These are phyloP conservation scores for Drosophila mayaguana DNA, from an alignment of 2,888 invertebrate genomes.

Conservation along the genomic window DNA sequence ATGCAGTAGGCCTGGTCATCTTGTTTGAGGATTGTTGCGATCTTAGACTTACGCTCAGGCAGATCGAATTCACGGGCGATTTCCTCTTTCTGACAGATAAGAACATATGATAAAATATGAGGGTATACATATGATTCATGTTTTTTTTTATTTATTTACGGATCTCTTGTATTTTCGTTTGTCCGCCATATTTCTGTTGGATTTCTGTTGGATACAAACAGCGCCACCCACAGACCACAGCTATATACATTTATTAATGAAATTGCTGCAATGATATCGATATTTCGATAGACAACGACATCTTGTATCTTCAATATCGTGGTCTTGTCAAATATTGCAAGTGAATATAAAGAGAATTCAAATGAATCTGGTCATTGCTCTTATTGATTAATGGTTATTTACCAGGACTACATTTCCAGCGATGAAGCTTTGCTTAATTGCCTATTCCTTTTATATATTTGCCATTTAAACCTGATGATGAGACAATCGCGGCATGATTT, in stretches of 20 bases:
- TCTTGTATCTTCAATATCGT: constrained; percentile 3
- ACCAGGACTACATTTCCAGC: not conserved
- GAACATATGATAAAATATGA: not conserved
- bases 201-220: constrained; percentile 30
- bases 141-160: constrained; percentile 58
- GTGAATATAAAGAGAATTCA: not conserved
- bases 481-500: not conserved
- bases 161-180: constrained; percentile 83
- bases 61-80: constrained; percentile 95
- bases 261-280: constrained; percentile 27
- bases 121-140: not conserved
- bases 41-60: constrained; percentile 95
- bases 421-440: not conserved
- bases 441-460: not conserved
- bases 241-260: not conserved
- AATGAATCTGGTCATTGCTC: not conserved
- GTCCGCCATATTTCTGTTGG: constrained; percentile 73
- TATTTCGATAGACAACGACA: constrained; percentile 15
- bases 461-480: not conserved
- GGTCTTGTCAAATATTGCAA: not conserved
- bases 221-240: constrained; percentile 22
- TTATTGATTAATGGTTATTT: not conserved
- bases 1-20: constrained; percentile 97
- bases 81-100: constrained; percentile 89
- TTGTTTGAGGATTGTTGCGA: constrained; percentile 93